Conservation (phyloP, 2,797 vertebrate species). For the Dallia pectoralis region DNA sequence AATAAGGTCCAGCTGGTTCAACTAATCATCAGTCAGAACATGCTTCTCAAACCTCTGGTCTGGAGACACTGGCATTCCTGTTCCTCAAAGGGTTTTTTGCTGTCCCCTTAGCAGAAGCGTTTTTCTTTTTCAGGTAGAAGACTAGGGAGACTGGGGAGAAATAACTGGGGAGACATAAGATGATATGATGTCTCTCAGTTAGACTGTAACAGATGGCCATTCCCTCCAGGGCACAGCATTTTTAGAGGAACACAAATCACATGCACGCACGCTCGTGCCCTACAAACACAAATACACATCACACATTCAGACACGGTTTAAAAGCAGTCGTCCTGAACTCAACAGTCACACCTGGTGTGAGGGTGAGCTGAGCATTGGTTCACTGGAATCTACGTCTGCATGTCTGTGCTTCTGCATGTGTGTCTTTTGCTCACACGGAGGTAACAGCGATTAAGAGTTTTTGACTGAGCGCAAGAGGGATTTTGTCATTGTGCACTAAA, state of each 20-base stretch:
- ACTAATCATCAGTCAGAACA: constrained; percentile 66
- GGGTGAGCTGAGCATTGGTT: not conserved
- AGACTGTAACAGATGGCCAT: constrained; percentile 53
- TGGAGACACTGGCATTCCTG: constrained; percentile 67
- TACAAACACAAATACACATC: constrained; percentile 3
- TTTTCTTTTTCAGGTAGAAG: too few relatives aligned
- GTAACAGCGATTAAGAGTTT: not conserved
- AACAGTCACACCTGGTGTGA: not conserved
- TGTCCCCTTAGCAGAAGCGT: too few relatives aligned
- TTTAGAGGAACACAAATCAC: constrained; percentile 58
- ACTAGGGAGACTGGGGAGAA: constrained; percentile 7
- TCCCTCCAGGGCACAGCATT: constrained; percentile 43
- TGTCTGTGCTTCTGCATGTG: not conserved
- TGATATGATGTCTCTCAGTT: constrained; percentile 44
- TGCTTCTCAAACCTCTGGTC: constrained; percentile 63
- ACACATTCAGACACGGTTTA: not conserved
- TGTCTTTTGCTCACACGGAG: not conserved
- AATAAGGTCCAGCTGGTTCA: constrained; percentile 64
- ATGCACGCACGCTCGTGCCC: not conserved
- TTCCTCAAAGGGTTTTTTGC: constrained; percentile 27
- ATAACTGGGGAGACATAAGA: constrained; percentile 29
- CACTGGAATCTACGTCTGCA: not conserved
- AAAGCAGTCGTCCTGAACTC: constrained; percentile 4
- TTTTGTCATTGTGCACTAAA: constrained; percentile 16
- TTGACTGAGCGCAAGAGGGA: constrained; percentile 18